Percentiles rank a stretch among this genome's conserved stretches.
Evolutionary conservation across 2,113 vertebrate species (phyloP).

Genomic region (Oriolus oriolus): DNA sequence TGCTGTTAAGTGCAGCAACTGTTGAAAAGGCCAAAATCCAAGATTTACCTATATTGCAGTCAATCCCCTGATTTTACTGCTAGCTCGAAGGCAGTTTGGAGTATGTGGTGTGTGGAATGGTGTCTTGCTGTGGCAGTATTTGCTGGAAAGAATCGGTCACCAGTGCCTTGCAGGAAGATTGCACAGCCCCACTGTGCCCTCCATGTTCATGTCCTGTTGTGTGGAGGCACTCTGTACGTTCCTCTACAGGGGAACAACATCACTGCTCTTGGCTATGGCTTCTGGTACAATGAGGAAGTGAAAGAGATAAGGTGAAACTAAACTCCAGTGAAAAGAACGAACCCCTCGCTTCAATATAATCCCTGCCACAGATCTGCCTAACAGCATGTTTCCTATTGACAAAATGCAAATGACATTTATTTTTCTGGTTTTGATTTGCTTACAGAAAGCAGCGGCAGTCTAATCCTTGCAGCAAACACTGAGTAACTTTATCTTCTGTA

Average conservation of each 20-base stretch:
- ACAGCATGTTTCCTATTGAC: background rate
- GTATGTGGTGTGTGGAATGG: background rate
- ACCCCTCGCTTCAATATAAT: background rate
- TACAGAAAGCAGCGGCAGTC: constrained; percentile 26
- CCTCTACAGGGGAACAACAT: background rate
- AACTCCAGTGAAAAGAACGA: constrained; percentile 7
- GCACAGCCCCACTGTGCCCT: background rate
- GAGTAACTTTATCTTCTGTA: constrained; percentile 1
- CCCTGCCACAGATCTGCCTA: background rate
- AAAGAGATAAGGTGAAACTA: background rate
- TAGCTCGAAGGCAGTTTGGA: background rate
- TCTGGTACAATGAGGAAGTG: background rate
- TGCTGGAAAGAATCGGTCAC: background rate
- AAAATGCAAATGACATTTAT: constrained; percentile 12
- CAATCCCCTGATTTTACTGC: background rate
- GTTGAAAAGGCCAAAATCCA: background rate
- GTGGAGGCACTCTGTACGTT: background rate
- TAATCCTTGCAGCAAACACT: background rate
- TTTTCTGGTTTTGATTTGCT: constrained; percentile 38
- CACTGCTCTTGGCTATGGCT: background rate
- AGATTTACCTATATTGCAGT: background rate
- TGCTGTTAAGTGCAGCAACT: background rate
- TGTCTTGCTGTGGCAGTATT: background rate
- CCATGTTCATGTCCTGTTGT: background rate
- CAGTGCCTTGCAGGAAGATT: background rate